A percentile compares a stretch with the other conserved stretches of the same genome.
These are phyloP conservation scores for Spisula solida DNA, from an alignment of 2,888 invertebrate species.

Conservation along the genomic window DNA sequence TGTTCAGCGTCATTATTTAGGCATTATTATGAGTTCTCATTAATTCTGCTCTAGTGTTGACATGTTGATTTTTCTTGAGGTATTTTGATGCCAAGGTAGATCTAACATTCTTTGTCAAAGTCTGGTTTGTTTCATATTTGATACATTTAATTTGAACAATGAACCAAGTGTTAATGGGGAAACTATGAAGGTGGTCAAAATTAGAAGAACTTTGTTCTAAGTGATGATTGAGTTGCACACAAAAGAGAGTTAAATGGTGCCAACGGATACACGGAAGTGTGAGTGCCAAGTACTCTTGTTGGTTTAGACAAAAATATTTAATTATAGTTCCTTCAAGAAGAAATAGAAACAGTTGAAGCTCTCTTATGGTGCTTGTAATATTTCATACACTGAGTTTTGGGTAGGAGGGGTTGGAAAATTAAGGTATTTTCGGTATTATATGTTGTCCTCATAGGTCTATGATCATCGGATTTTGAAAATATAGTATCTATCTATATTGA, in stretches of 20 bases:
- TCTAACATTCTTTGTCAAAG: not conserved
- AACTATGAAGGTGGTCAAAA: not conserved
- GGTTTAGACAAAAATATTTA: not conserved
- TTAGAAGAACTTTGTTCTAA: not conserved
- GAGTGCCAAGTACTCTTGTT: no score
- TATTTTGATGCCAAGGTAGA: not conserved
- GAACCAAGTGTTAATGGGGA: not conserved
- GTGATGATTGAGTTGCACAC: not conserved
- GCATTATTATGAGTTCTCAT: not conserved
- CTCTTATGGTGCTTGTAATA: not conserved
- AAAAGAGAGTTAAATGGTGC: not conserved
- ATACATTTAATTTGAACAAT: not conserved
- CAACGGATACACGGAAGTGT: not conserved
- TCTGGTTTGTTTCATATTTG: constrained; percentile 10
- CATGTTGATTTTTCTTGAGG: not conserved
- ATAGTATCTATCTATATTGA: no score
- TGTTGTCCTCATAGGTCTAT: no score
- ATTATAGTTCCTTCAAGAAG: not conserved
- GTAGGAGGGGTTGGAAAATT: no score
- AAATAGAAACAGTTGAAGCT: not conserved
- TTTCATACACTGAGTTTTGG: not conserved
- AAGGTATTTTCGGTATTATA: no score
- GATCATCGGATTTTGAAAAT: no score
- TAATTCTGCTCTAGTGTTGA: not conserved
- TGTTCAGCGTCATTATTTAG: not conserved